Percentiles rank a stretch among this genome's conserved stretches.
These are phyloP conservation scores for Lasioglossum pauxillum DNA, from an alignment of 2,888 invertebrate genomes.

Conservation along the genomic window DNA sequence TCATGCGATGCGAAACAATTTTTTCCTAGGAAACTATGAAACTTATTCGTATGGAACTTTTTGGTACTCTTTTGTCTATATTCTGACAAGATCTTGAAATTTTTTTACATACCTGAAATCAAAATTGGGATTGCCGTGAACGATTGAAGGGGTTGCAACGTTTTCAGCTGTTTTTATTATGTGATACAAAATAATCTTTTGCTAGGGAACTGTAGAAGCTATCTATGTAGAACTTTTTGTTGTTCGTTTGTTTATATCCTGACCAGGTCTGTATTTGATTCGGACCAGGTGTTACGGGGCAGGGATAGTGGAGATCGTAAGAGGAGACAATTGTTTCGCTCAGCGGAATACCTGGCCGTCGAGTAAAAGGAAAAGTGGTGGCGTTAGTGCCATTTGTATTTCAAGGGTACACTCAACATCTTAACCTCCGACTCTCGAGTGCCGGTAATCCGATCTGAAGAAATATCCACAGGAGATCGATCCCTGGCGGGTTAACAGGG, in stretches of 20 bases:
- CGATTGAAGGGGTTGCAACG: no score
- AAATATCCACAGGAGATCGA: conserved; percentile 63
- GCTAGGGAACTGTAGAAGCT: no score
- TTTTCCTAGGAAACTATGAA: neutral
- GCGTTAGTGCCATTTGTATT: conserved; percentile 62
- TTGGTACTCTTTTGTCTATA: neutral
- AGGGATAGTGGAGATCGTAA: neutral
- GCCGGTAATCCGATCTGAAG: conserved; percentile 71
- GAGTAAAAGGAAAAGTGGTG: conserved; percentile 49
- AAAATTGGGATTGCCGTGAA: no score
- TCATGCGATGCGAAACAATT: neutral
- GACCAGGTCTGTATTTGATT: neutral
- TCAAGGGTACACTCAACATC: conserved; percentile 74
- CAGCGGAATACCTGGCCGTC: conserved; percentile 28
- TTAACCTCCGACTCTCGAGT: conserved; percentile 64
- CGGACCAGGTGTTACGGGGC: neutral
- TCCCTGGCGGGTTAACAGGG: conserved; percentile 72
- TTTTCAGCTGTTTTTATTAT: no score
- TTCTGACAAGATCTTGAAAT: no score
- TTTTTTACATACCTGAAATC: no score
- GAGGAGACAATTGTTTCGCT: conserved; percentile 40
- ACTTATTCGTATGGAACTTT: neutral
- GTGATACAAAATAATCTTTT: no score
- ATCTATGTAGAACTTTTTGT: neutral
- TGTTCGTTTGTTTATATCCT: neutral